phyloP scores from a whole-genome alignment of 2,113 vertebrate species.

The Tyto alba region DNA sequence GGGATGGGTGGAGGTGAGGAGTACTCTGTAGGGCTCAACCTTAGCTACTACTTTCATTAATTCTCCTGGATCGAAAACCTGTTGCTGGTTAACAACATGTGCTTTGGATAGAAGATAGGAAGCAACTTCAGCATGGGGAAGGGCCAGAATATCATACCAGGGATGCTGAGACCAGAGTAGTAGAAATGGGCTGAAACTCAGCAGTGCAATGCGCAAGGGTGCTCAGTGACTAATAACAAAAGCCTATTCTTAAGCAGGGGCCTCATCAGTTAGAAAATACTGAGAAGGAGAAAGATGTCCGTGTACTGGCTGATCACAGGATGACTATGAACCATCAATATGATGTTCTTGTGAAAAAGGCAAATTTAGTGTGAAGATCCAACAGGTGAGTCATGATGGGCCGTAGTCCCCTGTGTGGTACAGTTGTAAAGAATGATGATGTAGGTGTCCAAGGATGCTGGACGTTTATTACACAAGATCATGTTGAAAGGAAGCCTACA shows the following conservation, averaged over 20 bases:
- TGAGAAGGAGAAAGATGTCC: constrained; percentile 13
- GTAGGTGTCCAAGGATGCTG: background rate
- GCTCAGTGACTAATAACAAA: constrained; percentile 21
- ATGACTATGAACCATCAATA: background rate
- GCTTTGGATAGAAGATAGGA: background rate
- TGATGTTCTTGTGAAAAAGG: background rate
- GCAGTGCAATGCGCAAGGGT: background rate
- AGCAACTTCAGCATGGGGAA: background rate
- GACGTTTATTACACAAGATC: background rate
- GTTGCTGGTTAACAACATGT: background rate
- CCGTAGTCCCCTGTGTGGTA: background rate
- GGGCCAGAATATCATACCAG: background rate
- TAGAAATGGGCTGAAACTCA: background rate
- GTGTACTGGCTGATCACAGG: background rate
- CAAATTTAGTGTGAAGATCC: background rate
- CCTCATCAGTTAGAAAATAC: constrained; percentile 45
- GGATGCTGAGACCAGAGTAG: background rate
- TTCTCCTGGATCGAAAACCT: background rate
- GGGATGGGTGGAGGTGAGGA: background rate
- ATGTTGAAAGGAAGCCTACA: background rate
- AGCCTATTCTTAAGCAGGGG: background rate
- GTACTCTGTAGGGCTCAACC: background rate
- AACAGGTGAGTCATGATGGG: background rate
- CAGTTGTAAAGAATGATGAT: background rate
- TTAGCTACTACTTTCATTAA: background rate